Evolutionary conservation across 1,140 invertebrate genomes (phyloP), one percentile per base, ranked within the genome.

Genomic region (Tyrophagus putrescentiae): DNA sequence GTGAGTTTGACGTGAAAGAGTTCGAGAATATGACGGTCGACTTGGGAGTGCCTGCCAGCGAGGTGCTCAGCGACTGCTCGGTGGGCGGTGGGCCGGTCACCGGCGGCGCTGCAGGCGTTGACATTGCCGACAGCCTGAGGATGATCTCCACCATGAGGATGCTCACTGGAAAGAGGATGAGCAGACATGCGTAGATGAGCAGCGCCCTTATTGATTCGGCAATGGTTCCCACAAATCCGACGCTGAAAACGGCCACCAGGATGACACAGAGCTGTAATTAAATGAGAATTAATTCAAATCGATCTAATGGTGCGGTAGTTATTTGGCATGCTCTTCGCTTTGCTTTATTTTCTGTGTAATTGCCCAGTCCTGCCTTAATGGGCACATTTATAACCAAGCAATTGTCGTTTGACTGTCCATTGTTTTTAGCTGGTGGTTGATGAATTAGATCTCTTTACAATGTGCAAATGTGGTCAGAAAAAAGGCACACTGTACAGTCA

Each of bases 131-230:
- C 39, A 54, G 13, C 52, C 52, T 54, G 3, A 54, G 25, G 11
- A 54, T 59, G n/a, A 59, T 59, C 27, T 59, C 36, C 3, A 59
- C 39, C 25, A 59, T 32, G n/a, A 59, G 23, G 16, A 59, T 28
- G 27, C 57, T 42, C 3, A 59, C 36, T 9, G 57, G 57, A 59
- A 59, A 59, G 29, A 59, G 18, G n/a, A 59, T 59, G 11, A 59
- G 25, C 25, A 59, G 25, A 59, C 57, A 59, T 21, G 57, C 36
- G 25, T 59, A 59, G 16, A 45, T 45, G 25, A 42, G 18, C 18
- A 59, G 39, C 23, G 57, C 57, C 5, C 39, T 41, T 28, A 42
- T 42, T 25, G 57, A 59, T 45, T 59, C 57, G 23, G 57, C 57
- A 11, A 59, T 59, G 18, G 57, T 59, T 25, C 57, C 57, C 1